Percentiles rank a stretch among this genome's conserved stretches.
phyloP scores from a whole-genome alignment of 2,888 invertebrate genomes.

The Pyrocoelia pectoralis region DNA sequence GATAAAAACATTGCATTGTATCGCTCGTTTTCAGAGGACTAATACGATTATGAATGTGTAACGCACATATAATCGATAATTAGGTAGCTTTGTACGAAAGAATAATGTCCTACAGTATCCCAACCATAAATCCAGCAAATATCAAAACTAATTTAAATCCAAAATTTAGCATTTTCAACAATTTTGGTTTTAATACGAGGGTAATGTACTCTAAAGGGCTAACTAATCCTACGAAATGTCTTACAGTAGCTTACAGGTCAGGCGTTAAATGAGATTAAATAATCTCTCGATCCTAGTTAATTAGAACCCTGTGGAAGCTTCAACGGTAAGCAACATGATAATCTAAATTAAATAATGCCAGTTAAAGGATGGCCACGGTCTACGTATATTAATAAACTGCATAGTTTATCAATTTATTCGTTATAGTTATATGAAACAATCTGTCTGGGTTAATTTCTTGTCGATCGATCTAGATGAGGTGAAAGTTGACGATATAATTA shows the following conservation, averaged over 20 bases:
- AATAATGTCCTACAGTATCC: constrained; percentile 34
- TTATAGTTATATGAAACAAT: constrained; percentile 28
- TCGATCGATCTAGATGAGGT: too few relatives aligned
- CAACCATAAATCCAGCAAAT: constrained; percentile 33
- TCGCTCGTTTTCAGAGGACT: constrained; percentile 36
- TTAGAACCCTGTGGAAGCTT: constrained; percentile 51
- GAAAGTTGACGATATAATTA: too few relatives aligned
- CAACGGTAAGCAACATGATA: constrained; percentile 48
- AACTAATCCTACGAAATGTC: constrained; percentile 48
- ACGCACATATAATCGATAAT: constrained; percentile 36
- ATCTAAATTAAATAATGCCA: constrained; percentile 57
- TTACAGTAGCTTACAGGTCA: constrained; percentile 53
- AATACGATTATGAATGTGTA: constrained; percentile 37
- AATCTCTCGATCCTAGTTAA: constrained; percentile 55
- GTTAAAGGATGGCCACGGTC: constrained; percentile 43
- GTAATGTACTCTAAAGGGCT: constrained; percentile 23
- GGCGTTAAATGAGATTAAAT: constrained; percentile 56
- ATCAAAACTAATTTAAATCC: constrained; percentile 24
- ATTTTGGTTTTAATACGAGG: constrained; percentile 22
- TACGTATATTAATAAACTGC: constrained; percentile 32
- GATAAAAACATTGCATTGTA: constrained; percentile 32
- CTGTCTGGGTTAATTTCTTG: constrained; percentile 8
- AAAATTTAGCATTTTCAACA: constrained; percentile 22
- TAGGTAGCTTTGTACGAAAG: constrained; percentile 35
- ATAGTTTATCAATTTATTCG: constrained; percentile 32